phyloP scores from a whole-genome alignment of 1,140 invertebrate species.

The Nephotettix cincticeps region DNA sequence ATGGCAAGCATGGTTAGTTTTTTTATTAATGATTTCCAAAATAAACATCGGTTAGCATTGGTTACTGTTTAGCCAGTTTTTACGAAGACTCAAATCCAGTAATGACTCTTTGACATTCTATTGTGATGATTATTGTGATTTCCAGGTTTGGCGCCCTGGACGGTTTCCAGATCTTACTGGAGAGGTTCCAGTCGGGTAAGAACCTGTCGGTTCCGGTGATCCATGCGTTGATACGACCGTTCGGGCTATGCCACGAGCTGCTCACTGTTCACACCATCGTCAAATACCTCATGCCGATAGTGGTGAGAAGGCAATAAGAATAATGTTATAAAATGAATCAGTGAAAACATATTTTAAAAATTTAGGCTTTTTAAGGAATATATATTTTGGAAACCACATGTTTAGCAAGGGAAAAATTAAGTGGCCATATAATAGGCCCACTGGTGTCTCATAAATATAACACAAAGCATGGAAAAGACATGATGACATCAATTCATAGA shows the following conservation, averaged over 20 bases:
- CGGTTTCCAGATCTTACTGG: slow-evolving; percentile 85
- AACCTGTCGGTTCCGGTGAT: slow-evolving; percentile 78
- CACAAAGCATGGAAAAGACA: background rate
- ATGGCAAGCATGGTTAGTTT: too few species aligned
- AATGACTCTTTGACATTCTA: too few species aligned
- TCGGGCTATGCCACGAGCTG: slow-evolving; percentile 90
- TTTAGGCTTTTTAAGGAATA: background rate
- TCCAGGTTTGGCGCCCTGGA: slow-evolving; percentile 79
- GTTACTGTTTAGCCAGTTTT: too few species aligned
- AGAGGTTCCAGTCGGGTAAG: slow-evolving; percentile 77
- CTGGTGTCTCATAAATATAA: too few species aligned
- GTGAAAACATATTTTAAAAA: background rate
- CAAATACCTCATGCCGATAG: slow-evolving; percentile 91
- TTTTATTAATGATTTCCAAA: too few species aligned
- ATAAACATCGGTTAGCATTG: too few species aligned
- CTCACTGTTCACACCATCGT: slow-evolving; percentile 87
- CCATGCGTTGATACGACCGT: slow-evolving; percentile 82
- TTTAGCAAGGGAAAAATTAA: background rate
- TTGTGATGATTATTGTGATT: slow-evolving; percentile 36
- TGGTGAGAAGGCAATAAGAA: slow-evolving; percentile 60
- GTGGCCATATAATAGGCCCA: too few species aligned
- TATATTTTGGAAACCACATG: background rate
- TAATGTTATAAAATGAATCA: background rate
- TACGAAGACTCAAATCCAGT: too few species aligned
- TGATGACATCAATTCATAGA: too few species aligned